phyloP scores from a whole-genome alignment of 1,140 invertebrate species.

The Plutomurus gul region DNA sequence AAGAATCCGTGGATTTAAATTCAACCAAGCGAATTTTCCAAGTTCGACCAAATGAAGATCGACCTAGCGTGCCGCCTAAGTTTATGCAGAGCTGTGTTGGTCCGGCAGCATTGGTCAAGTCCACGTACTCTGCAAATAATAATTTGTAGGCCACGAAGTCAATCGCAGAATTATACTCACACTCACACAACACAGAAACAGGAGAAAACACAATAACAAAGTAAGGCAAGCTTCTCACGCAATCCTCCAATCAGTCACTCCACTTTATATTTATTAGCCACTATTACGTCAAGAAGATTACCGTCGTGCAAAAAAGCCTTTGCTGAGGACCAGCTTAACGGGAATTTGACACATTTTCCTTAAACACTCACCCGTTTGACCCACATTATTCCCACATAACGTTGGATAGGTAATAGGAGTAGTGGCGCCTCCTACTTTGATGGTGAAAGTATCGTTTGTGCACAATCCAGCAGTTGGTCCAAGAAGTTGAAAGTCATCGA shows the following conservation, averaged over 20 bases:
- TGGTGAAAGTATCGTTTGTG: slow-evolving; percentile 47
- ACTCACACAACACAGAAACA: background rate
- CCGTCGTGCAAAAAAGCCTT: background rate
- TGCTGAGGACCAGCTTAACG: background rate
- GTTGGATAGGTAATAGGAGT: slow-evolving; percentile 29
- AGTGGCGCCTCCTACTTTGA: background rate
- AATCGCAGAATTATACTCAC: background rate
- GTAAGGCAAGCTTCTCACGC: background rate
- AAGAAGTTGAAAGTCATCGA: slow-evolving; percentile 36
- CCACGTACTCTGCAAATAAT: slow-evolving; percentile 23
- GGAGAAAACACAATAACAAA: background rate
- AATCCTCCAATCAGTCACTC: slow-evolving; percentile 12
- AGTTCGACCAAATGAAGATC: slow-evolving; percentile 34
- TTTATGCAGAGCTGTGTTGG: background rate
- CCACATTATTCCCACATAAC: slow-evolving; percentile 47
- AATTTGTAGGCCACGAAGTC: slow-evolving; percentile 17
- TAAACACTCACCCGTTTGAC: slow-evolving; percentile 37
- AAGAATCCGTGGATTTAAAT: slow-evolving; percentile 58
- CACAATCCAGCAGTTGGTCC: slow-evolving; percentile 43
- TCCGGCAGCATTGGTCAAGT: background rate
- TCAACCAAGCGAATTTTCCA: slow-evolving; percentile 71
- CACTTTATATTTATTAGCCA: slow-evolving; percentile 15
- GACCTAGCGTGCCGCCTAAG: background rate
- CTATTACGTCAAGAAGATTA: background rate
- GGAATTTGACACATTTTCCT: slow-evolving; percentile 7